Conservation (phyloP, 92 coral and sea anemone species). For the Epizoanthus scotinus region DNA sequence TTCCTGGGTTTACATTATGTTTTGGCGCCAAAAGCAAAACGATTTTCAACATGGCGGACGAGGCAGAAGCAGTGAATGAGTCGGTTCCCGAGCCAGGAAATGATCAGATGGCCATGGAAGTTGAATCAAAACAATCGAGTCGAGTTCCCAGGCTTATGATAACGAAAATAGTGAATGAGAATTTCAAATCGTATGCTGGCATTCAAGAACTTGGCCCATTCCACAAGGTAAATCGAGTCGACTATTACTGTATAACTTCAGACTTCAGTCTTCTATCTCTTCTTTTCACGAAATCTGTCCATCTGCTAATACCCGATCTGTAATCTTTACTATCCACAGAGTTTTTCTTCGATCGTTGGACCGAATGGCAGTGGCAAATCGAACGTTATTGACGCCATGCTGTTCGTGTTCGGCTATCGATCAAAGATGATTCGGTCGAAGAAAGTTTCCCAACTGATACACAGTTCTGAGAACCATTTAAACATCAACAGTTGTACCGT, state of each 20-base stretch:
- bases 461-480: conserved; percentile 90
- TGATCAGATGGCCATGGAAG: conserved; percentile 50
- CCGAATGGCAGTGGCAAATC: conserved; percentile 99
- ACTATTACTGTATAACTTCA: no score
- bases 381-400: conserved; percentile 96
- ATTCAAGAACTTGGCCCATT: conserved; percentile 94
- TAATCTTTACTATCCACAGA: conserved; percentile 52
- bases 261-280: no score
- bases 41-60: conserved; percentile 71
- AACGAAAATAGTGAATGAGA: conserved; percentile 89
- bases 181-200: conserved; percentile 98
- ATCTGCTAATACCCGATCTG: neutral
- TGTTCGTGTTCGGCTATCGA: conserved; percentile 97
- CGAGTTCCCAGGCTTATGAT: conserved; percentile 81
- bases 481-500: conserved; percentile 87
- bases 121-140: conserved; percentile 45
- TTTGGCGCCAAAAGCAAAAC: conserved; percentile 87
- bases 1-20: no score
- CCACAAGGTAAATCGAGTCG: conserved; percentile 92
- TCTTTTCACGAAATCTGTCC: neutral
- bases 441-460: conserved; percentile 94
- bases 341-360: conserved; percentile 97
- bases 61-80: conserved; percentile 25
- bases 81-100: conserved; percentile 21
- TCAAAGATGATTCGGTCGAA: conserved; percentile 97